phyloP scores from a whole-genome alignment of 1,140 invertebrate genomes.

The Bacillus rossius region DNA sequence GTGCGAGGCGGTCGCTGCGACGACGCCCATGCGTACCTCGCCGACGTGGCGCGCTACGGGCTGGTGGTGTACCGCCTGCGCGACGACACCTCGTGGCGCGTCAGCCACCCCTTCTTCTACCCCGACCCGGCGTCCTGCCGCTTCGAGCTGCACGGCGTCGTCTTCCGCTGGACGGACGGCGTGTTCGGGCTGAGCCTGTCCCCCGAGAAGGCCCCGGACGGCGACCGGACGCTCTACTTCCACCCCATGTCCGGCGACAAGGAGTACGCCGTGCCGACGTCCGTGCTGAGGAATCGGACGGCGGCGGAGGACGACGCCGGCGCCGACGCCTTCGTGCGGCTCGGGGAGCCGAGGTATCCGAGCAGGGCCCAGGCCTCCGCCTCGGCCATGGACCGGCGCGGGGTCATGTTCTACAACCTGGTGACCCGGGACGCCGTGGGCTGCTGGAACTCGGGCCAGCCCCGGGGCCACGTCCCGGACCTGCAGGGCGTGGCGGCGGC shows the following conservation, averaged over 20 bases:
- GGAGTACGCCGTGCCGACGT: constrained; percentile 65
- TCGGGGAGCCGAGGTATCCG: background rate
- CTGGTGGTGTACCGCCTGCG: constrained; percentile 43
- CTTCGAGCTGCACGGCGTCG: constrained; percentile 58
- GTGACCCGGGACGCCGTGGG: constrained; percentile 64
- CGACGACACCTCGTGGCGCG: constrained; percentile 60
- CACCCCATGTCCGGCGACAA: constrained; percentile 72
- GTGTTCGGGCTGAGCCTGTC: constrained; percentile 68
- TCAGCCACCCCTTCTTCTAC: constrained; percentile 66
- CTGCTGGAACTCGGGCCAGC: constrained; percentile 71
- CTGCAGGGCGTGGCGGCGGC: constrained; percentile 51
- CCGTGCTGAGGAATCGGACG: constrained; percentile 52
- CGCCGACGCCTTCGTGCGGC: constrained; percentile 48
- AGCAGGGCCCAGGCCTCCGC: constrained; percentile 61
- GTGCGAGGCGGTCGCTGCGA: constrained; percentile 55
- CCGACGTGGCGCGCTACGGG: constrained; percentile 68
- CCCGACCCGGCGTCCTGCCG: constrained; percentile 65
- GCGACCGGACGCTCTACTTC: constrained; percentile 61
- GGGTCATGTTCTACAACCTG: constrained; percentile 72
- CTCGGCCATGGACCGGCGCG: constrained; percentile 59
- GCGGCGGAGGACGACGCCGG: constrained; percentile 44
- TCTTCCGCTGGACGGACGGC: constrained; percentile 77
- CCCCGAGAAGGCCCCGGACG: constrained; percentile 41
- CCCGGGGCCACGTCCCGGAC: constrained; percentile 42
- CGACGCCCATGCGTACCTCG: constrained; percentile 59